A percentile compares a stretch with the other conserved stretches of the same genome.
Evolutionary conservation across 2,113 vertebrate genomes (phyloP).

Genomic region (Passer domesticus): DNA sequence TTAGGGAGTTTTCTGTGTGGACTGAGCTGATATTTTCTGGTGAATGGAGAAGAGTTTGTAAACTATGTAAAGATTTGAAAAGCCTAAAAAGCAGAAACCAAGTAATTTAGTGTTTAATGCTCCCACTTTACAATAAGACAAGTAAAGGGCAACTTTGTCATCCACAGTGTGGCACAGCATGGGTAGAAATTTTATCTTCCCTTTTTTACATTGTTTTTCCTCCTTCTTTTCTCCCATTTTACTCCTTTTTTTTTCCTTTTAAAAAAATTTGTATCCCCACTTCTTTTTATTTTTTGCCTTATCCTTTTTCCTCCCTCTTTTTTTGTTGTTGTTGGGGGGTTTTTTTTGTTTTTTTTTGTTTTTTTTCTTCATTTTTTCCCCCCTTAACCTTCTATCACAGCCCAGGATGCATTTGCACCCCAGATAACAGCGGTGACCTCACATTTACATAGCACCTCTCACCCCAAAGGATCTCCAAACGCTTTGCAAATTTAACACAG

Average conservation of each 20-base stretch:
- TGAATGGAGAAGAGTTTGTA: background rate
- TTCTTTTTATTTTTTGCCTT: rapidly evolving
- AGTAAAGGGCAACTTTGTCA: slow-evolving; percentile 19
- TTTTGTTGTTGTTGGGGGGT: background rate
- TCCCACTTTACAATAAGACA: background rate
- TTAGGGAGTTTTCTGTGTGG: background rate
- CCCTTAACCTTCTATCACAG: background rate
- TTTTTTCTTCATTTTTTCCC: rapidly evolving
- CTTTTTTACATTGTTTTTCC: background rate
- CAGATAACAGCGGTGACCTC: background rate
- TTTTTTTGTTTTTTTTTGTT: rapidly evolving
- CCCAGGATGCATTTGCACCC: slow-evolving; percentile 19
- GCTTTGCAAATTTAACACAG: background rate
- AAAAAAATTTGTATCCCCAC: rapidly evolving
- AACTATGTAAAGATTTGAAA: background rate
- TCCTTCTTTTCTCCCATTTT: background rate
- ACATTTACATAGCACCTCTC: slow-evolving; percentile 36
- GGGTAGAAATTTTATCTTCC: background rate
- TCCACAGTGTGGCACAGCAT: background rate
- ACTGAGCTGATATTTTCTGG: background rate
- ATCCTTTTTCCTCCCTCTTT: rapidly evolving
- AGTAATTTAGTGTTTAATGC: background rate
- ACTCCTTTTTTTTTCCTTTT: rapidly evolving
- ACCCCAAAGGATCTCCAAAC: slow-evolving; percentile 33
- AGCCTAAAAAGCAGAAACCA: slow-evolving; percentile 2